Percentiles rank a stretch among this genome's conserved stretches.
Conservation (phyloP, 2,888 invertebrate species). For the Leptinotarsa haldemani region DNA sequence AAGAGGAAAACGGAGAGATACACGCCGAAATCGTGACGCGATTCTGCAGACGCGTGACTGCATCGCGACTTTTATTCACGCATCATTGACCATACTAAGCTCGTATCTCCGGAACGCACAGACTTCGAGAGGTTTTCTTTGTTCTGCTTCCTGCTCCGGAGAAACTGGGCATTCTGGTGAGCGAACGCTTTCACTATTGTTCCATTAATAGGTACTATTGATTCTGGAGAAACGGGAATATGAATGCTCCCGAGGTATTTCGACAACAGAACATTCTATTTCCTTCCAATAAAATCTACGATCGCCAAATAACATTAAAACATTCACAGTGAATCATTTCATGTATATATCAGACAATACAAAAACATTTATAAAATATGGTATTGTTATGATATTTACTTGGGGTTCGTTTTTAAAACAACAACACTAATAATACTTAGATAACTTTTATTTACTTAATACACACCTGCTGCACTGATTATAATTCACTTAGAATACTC, state of each 20-base stretch:
- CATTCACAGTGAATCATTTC: no score
- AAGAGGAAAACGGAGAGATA: slow-evolving; percentile 35
- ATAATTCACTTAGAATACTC: no score
- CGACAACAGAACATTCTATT: no score
- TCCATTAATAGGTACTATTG: background rate
- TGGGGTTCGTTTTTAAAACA: no score
- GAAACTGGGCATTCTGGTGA: background rate
- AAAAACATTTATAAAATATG: no score
- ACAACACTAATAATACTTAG: no score
- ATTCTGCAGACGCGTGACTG: slow-evolving; percentile 55
- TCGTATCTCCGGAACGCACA: slow-evolving; percentile 40
- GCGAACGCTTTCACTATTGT: rapidly evolving
- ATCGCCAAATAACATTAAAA: no score
- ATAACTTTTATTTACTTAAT: no score
- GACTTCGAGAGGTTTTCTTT: background rate
- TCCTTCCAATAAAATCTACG: no score
- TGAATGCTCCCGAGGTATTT: background rate
- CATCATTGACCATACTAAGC: slow-evolving; percentile 53
- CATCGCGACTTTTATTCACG: slow-evolving; percentile 55
- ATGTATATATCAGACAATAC: no score
- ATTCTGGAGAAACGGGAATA: background rate
- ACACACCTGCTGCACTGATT: no score
- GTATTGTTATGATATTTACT: no score
- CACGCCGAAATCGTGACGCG: slow-evolving; percentile 52
- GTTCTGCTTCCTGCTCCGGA: background rate